Evolutionary conservation across 2,797 vertebrate species (phyloP).

Genomic region (Potorous gilbertii): DNA sequence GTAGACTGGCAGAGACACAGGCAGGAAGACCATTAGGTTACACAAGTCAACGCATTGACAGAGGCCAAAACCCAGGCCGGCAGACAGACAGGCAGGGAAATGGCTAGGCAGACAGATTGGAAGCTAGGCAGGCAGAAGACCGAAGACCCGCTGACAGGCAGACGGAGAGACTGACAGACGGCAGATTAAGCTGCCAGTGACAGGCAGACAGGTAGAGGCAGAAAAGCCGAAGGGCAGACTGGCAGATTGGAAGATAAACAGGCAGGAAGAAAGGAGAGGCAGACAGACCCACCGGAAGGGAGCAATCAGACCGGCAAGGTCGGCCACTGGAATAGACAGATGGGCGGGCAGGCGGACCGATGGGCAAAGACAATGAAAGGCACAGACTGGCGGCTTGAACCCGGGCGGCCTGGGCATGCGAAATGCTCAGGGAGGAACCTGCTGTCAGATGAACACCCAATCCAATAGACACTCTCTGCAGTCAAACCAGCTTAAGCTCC

Average conservation of each 20-base stretch:
- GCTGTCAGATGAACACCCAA: not conserved
- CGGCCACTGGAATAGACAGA: not conserved
- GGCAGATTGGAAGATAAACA: not conserved
- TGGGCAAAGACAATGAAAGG: not conserved
- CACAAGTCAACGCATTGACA: not conserved
- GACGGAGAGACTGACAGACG: not conserved
- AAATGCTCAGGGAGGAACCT: not conserved
- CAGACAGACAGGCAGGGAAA: not conserved
- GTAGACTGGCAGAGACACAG: not conserved
- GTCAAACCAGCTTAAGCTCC: not conserved
- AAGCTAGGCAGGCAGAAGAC: not conserved
- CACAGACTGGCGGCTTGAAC: not conserved
- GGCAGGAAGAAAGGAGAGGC: not conserved
- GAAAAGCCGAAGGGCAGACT: not conserved
- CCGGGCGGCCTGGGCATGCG: not conserved
- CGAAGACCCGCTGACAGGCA: not conserved
- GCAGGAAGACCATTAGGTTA: not conserved
- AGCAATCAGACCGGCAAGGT: not conserved
- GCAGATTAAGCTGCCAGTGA: not conserved
- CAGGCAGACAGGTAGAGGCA: not conserved
- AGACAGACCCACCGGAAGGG: not conserved
- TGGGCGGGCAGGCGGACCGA: not conserved
- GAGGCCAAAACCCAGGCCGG: not conserved
- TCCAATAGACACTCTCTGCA: not conserved
- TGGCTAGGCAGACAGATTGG: not conserved